Evolutionary conservation across 2,888 invertebrate genomes (phyloP), one percentile per base, ranked within the genome.

Genomic region (Marronus borbonicus): DNA sequence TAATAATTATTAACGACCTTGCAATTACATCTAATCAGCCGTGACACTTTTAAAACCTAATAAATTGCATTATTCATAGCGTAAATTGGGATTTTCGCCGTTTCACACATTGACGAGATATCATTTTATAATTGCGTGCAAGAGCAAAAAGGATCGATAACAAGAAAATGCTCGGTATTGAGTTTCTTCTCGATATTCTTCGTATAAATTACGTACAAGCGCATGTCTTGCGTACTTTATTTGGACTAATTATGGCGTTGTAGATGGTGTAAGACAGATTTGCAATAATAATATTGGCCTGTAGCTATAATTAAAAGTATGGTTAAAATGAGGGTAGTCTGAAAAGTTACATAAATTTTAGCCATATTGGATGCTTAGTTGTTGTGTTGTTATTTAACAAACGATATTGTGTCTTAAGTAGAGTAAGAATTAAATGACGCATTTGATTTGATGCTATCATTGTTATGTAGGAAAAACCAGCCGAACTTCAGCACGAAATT

Each of bases 1-100:
- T 28, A 72, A 60, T 72, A 72, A 72, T 72, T 74, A 74, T 24
- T 44, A 12, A 36, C 72, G 72, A 74, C 72, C 72, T 74, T 74
- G 72, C 72, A 74, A 74, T 74, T 60, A 74, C 60, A 44, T 60
- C 24, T 60, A 60, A 60, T 60, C 72, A 74, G 44, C 72, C 72
- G 44, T 60, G 58, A 74, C 60, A 74, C 44, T 60, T 74, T 74
- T 74, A 62, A 74, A 68, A 68, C 39, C 39, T 39, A 72, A 72
- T 60, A 74, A 74, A 60, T 60, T 74, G 72, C 39, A 74, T 60
- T 60, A 74, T 74, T 60, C 72, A 74, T 74, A 14, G 72, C 39
- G 20, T 72, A 74, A 60, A 74, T 60, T 60, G 24, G 24, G 44
- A 74, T 74, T 74, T 74, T 68, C 65, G 3, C 44, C 55, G 55